Evolutionary conservation across 1,140 invertebrate species (phyloP).

Genomic region (Lysiphlebus fabarum): DNA sequence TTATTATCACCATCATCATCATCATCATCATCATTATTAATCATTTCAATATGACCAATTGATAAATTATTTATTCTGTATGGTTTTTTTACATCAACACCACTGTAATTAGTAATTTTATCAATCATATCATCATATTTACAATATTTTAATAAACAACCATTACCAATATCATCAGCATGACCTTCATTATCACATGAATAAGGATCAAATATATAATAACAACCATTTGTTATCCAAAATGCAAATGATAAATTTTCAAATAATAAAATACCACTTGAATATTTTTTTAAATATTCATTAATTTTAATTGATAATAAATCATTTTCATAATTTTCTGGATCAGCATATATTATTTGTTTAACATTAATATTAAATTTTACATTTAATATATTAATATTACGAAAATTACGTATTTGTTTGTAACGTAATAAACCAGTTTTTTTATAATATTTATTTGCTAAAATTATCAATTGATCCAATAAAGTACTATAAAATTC

Average conservation of each 20-base stretch:
- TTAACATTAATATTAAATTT: conserved; percentile 42
- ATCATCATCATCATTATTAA: background rate
- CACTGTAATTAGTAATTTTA: conserved; percentile 35
- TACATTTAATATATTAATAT: conserved; percentile 33
- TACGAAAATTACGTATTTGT: conserved; percentile 35
- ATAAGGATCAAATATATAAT: conserved; percentile 48
- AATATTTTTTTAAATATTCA: conserved; percentile 33
- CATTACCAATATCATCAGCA: conserved; percentile 27
- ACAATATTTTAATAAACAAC: conserved; percentile 39
- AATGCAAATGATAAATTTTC: conserved; percentile 41
- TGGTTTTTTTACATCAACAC: conserved; percentile 24
- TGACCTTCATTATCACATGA: conserved; percentile 41
- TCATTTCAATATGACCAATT: conserved; percentile 38
- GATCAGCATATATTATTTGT: conserved; percentile 37
- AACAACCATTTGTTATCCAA: conserved; percentile 35
- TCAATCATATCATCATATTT: conserved; percentile 31
- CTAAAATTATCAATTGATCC: conserved; percentile 37
- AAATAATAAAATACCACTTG: conserved; percentile 45
- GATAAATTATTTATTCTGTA: conserved; percentile 40
- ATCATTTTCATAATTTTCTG: conserved; percentile 31
- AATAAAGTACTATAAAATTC: conserved; percentile 33
- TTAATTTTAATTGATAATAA: conserved; percentile 26
- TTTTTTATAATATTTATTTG: conserved; percentile 34
- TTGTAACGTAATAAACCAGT: conserved; percentile 39
- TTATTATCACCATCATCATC: no score